Evolutionary conservation across 2,888 invertebrate species (phyloP).

Genomic region (Maniola hyperantus): DNA sequence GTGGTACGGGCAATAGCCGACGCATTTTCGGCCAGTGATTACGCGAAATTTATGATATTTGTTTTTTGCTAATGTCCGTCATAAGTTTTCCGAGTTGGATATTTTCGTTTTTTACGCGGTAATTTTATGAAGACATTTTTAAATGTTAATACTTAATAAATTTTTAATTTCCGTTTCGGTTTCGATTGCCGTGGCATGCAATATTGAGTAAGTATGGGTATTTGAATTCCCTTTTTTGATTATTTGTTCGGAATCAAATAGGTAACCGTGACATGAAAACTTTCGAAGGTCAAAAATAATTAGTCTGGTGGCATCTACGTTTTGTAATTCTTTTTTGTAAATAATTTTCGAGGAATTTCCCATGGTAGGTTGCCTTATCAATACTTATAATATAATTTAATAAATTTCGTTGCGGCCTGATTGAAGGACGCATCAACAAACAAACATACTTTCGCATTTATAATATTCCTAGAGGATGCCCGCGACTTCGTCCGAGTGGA

Average conservation of each 20-base stretch:
- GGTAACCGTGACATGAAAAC: not conserved
- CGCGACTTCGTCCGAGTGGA: too few species aligned
- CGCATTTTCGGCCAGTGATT: conserved; percentile 68
- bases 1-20: conserved; percentile 56
- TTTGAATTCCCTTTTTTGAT: not conserved
- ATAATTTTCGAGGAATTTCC: too few species aligned
- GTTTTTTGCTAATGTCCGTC: conserved; percentile 64
- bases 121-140: conserved; percentile 42
- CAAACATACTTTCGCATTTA: too few species aligned
- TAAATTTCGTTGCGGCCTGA: too few species aligned
- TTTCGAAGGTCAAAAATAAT: not conserved
- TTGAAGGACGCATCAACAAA: too few species aligned
- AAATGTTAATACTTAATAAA: conserved; percentile 29
- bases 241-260: not conserved
- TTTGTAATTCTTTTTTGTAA: not conserved
- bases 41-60: conserved; percentile 67
- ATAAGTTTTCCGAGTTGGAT: conserved; percentile 39
- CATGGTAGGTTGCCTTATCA: too few species aligned
- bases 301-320: not conserved
- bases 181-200: conserved; percentile 17
- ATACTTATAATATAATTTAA: too few species aligned
- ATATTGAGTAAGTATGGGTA: not conserved
- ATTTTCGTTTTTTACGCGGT: conserved; percentile 31
- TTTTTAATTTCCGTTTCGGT: conserved; percentile 30
- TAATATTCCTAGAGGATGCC: too few species aligned